Base-by-base conservation (phyloP, 2,888 invertebrate genomes). In the Dexiosoma caninum region DNA sequence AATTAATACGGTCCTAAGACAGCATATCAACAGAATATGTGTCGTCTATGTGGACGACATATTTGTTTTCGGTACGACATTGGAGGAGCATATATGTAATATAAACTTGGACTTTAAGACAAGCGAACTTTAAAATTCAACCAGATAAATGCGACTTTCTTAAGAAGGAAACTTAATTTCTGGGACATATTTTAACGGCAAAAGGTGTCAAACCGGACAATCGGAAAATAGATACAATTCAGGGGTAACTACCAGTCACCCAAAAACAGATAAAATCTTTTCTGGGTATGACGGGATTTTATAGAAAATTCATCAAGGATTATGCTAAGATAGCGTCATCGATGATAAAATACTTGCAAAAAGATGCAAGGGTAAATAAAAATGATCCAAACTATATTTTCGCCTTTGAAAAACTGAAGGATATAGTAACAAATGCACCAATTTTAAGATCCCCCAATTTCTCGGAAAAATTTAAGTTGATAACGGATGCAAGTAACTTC, bases 361-460 rank as follows among this genome's bases (percentile, higher is more conserved):
- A 44, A 62, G 60, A 69, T 27, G 62, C 9, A 67, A 64, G 3
- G 19, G 72, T 53, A 37, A 67, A 16, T 64, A 46, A 35, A 35
- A 46, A 46, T 35, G 64, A 64, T 35, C 64, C 64, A 57, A 49
- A 64, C 49, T 32, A 64, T 21, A 64, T 64, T 27, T 44, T 62
- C 6, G 60, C 78, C 14, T 83, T 82, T 62, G 69, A 80, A 9
- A 82, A 81, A 49, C 32, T 82, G 19, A 83, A 80, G 71, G 16
- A 40, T 76, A 44, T 57, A 51, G 14, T 27, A 7, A 51, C 51
- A 14, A 14, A 51, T 14, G 2, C 10, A 14, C 30, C 51, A 2
- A 27, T 53, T 53, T 30, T 53, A 10, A 30, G 14, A 51, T 51
- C 27, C 14, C n/a, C 27, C 14, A 30, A 51, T 30, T 51, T 51